Evolutionary conservation across 2,888 invertebrate species (phyloP), one percentile per base, ranked within the genome.

Genomic region (Cryptus armator): DNA sequence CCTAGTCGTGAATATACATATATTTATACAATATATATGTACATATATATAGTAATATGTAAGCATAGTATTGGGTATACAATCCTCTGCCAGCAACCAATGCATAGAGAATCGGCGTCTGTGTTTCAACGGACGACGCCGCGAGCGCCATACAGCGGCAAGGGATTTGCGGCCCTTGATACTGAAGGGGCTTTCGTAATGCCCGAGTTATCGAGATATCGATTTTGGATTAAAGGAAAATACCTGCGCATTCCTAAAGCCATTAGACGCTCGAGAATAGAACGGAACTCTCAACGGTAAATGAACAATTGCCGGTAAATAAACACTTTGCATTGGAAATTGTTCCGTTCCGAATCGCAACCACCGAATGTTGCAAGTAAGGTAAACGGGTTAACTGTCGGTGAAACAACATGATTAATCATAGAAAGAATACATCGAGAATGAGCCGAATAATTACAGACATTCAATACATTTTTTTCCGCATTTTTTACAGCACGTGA

Each of bases 201-300:
- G 16, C n/a, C 53, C 79, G 12, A 43, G 51, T 68, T 74, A 83
- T 74, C 51, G 64, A 16, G 37, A 67, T 80, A 80, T 80, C 72
- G 80, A 80, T 80, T 80, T 80, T 72, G 72, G 66, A 80, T 80
- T 80, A 80, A 72, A 80, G 64, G 32, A 75, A 75, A 75, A 46
- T 62, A 44, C 37, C 75, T 48, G 7, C 19, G 75, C 48, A 75
- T 64, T 51, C 48, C n/a, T 16, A 64, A 2, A 12, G 32, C 16
- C 48, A 75, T 75, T 75, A 75, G 64, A 6, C 37, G 46, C n/a
- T 5, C 5, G 24, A 56, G 19, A 10, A 10, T 9, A 9, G 37
- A 37, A 37, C 37, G 37, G 9, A 7, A 37, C 37, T 37, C 48
- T 48, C 48, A n/a, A 0, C 48, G 12, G 12, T 48, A 48, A 48